Evolutionary conservation across 1,140 invertebrate species (phyloP).

Genomic region (Drosophila aff.): DNA sequence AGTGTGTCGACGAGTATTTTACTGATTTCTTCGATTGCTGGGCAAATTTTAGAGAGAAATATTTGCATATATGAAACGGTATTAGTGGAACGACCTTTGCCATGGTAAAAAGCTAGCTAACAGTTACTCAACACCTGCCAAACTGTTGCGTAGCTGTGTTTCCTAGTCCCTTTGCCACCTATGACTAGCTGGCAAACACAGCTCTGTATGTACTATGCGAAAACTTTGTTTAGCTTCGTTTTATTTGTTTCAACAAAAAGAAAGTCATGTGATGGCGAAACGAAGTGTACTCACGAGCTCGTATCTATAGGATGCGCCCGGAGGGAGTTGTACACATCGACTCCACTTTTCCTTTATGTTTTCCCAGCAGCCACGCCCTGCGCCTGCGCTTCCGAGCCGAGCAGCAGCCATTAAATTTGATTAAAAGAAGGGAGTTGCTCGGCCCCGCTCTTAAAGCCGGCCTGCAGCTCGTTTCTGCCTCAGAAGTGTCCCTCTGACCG

Average conservation of each 20-base stretch:
- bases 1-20: neutral
- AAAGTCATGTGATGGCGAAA: neutral
- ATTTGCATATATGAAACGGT: constrained; percentile 17
- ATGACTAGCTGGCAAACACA: neutral
- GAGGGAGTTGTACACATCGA: constrained; percentile 11
- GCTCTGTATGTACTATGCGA: neutral
- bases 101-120: constrained; percentile 10
- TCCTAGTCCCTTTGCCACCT: neutral
- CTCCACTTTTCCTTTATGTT: constrained; percentile 5
- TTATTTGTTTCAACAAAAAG: neutral
- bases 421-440: constrained; percentile 5
- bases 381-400: constrained; percentile 19
- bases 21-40: constrained; percentile 11
- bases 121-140: constrained; percentile 21
- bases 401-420: constrained; percentile 19
- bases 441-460: constrained; percentile 6
- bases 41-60: constrained; percentile 19
- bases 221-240: neutral
- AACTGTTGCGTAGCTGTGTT: constrained; percentile 13
- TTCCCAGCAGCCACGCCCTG: constrained; percentile 20
- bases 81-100: constrained; percentile 23
- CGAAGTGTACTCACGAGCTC: neutral
- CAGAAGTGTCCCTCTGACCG: too few species aligned
- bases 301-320: constrained; percentile 5
- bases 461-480: too few species aligned